Conservation (phyloP, 2,113 vertebrate species). For the Leucosticte australis region DNA sequence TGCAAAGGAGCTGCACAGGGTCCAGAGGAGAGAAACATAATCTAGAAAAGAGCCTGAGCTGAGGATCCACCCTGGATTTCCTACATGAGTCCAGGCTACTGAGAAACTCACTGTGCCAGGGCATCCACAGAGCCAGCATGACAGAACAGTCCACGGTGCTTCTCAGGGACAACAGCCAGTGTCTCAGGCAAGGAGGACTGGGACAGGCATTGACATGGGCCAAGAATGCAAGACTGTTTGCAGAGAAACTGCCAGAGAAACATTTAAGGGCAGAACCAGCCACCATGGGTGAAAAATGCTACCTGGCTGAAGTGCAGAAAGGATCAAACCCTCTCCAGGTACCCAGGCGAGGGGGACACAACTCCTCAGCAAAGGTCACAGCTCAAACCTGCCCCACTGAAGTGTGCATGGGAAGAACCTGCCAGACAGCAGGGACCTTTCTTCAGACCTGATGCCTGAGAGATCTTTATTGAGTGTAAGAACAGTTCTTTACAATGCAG, state of each 20-base stretch:
- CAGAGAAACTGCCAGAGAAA: not conserved
- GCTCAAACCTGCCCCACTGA: not conserved
- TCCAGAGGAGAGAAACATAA: not conserved
- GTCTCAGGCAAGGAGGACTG: not conserved
- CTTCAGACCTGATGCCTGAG: not conserved
- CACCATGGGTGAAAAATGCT: not conserved
- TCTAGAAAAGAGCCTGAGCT: not conserved
- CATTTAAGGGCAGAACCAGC: not conserved
- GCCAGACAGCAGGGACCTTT: not conserved
- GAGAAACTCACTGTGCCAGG: not conserved
- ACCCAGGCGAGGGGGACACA: accelerated
- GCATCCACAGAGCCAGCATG: not conserved
- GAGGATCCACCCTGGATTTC: not conserved
- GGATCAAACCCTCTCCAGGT: not conserved
- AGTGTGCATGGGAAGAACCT: accelerated
- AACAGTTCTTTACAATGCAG: not conserved
- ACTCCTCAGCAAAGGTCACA: not conserved
- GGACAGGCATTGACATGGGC: accelerated
- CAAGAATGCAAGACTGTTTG: not conserved
- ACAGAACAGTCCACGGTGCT: not conserved
- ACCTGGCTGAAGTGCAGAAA: not conserved
- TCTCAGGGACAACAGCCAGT: not conserved
- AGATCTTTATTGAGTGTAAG: constrained; percentile 51
- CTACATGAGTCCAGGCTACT: accelerated
- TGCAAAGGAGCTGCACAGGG: too few relatives aligned